These are phyloP conservation scores for Brenthis daphne DNA, from an alignment of 2,888 invertebrate genomes.

Conservation along the genomic window DNA sequence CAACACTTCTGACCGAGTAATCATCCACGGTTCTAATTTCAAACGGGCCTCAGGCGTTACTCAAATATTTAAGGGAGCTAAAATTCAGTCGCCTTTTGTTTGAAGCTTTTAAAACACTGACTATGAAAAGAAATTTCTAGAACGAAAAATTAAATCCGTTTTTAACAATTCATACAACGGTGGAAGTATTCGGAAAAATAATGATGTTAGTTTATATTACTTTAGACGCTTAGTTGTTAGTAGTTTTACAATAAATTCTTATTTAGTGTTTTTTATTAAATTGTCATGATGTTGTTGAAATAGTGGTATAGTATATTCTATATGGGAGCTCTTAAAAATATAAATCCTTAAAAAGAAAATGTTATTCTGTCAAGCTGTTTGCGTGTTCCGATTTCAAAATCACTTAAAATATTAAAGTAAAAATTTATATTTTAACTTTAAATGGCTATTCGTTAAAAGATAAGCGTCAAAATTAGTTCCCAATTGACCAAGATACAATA, in stretches of 20 bases:
- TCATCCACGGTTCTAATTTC: constrained; percentile 34
- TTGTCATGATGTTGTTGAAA: too few relatives aligned
- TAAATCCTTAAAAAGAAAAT: too few relatives aligned
- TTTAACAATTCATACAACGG: constrained; percentile 30
- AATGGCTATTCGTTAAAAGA: too few relatives aligned
- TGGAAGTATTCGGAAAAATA: constrained; percentile 21
- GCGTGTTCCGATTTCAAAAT: too few relatives aligned
- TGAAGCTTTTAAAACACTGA: constrained; percentile 32
- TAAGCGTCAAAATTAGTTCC: too few relatives aligned
- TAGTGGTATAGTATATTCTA: too few relatives aligned
- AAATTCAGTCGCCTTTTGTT: constrained; percentile 38
- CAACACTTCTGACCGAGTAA: constrained; percentile 34
- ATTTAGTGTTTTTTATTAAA: background rate
- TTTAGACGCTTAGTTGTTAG: constrained; percentile 2
- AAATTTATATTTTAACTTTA: too few relatives aligned
- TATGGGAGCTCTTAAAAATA: too few relatives aligned
- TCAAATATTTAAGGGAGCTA: constrained; percentile 38
- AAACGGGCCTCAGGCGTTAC: constrained; percentile 33
- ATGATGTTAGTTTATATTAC: constrained; percentile 20
- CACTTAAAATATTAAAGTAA: too few relatives aligned
- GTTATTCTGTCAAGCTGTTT: too few relatives aligned
- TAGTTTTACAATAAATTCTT: background rate
- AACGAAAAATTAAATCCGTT: constrained; percentile 25
- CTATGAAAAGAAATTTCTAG: constrained; percentile 31
- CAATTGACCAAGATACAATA: too few relatives aligned